Evolutionary conservation across 2,113 vertebrate genomes (phyloP).

Genomic region (Oophaga pumilio): DNA sequence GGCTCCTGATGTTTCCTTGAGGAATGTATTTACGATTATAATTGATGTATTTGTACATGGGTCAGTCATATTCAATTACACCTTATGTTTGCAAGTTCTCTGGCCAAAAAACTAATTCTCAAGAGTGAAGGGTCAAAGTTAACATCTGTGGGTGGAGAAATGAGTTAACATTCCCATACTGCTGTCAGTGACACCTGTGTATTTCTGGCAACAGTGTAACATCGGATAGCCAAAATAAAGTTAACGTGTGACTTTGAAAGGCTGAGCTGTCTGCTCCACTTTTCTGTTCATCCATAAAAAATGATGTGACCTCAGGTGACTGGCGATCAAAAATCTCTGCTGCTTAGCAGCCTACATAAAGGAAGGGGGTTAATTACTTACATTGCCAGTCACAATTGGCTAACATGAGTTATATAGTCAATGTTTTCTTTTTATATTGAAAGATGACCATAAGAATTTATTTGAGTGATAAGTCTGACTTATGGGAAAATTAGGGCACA

Average conservation of each 20-base stretch:
- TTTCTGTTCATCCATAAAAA: slow-evolving; percentile 49
- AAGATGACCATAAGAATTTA: background rate
- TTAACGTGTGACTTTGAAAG: slow-evolving; percentile 49
- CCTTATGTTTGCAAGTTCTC: slow-evolving; percentile 32
- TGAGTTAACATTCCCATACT: slow-evolving; percentile 12
- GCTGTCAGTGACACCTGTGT: slow-evolving; percentile 42
- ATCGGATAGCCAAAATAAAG: slow-evolving; percentile 44
- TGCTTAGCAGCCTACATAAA: slow-evolving; percentile 28
- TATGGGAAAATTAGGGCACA: background rate
- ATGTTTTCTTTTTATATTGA: background rate
- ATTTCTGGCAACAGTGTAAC: slow-evolving; percentile 30
- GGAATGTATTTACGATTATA: slow-evolving; percentile 4
- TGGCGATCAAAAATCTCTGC: slow-evolving; percentile 33
- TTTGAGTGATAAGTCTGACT: background rate
- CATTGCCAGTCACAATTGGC: slow-evolving; percentile 35
- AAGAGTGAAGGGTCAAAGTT: slow-evolving; percentile 23
- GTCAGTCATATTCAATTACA: slow-evolving; percentile 24
- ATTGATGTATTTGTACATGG: slow-evolving; percentile 5
- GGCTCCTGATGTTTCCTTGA: background rate
- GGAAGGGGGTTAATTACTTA: slow-evolving; percentile 48
- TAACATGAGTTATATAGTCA: slow-evolving; percentile 2
- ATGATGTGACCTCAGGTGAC: slow-evolving; percentile 39
- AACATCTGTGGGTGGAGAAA: slow-evolving; percentile 45
- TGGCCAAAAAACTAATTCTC: slow-evolving; percentile 31
- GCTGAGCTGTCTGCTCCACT: slow-evolving; percentile 41